These are phyloP conservation scores for Dysdera silvatica DNA, from an alignment of 1,140 invertebrate genomes.

Conservation along the genomic window DNA sequence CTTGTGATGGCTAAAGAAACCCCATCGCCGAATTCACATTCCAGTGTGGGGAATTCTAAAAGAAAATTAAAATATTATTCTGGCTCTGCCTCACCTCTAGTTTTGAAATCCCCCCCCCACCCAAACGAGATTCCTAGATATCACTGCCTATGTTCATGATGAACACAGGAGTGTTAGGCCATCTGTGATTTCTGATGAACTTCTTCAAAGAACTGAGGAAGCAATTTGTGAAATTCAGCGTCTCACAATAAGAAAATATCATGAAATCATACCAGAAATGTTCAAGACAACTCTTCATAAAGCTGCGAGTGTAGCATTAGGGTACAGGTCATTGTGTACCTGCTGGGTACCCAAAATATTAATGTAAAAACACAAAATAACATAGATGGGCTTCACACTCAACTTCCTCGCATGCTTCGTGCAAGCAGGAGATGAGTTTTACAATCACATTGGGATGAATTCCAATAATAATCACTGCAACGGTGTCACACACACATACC, in stretches of 20 bases:
- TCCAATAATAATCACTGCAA: background rate
- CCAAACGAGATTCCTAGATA: too few relatives aligned
- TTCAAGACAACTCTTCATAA: background rate
- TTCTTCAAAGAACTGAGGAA: conserved; percentile 2
- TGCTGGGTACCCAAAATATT: too few relatives aligned
- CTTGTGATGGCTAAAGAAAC: too few relatives aligned
- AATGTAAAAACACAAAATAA: background rate
- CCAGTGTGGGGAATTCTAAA: too few relatives aligned
- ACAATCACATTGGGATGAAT: background rate
- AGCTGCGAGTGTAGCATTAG: background rate
- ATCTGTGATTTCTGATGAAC: background rate
- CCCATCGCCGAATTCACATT: too few relatives aligned
- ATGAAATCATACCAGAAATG: background rate
- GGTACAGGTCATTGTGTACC: too few relatives aligned
- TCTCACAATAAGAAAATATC: background rate
- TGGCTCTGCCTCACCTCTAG: too few relatives aligned
- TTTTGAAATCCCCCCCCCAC: too few relatives aligned
- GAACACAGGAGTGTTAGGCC: background rate
- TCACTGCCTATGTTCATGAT: background rate
- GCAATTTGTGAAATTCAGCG: background rate
- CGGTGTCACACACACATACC: background rate
- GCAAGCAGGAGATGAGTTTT: background rate
- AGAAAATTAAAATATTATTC: too few relatives aligned
- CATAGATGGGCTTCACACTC: background rate
- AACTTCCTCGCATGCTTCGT: background rate